These are phyloP conservation scores for Ptychadena robeensis DNA, from an alignment of 2,797 vertebrate genomes.

Conservation along the genomic window DNA sequence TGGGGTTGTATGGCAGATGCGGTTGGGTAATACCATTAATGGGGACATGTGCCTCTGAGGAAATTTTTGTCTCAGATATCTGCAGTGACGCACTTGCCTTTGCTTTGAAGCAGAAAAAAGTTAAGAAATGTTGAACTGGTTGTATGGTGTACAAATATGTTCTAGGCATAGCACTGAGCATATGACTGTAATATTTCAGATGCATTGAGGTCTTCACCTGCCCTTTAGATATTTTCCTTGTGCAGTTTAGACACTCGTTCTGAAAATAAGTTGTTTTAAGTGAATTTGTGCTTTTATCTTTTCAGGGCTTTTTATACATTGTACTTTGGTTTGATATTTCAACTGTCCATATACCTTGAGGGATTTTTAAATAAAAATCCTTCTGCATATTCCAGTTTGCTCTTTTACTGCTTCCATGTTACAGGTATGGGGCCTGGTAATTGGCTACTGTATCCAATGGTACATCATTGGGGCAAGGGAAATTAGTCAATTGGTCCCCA, in stretches of 20 bases:
- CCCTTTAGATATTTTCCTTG: not conserved
- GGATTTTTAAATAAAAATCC: not conserved
- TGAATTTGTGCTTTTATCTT: not conserved
- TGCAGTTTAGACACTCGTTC: not conserved
- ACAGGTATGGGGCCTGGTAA: not conserved
- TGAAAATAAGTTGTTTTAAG: not conserved
- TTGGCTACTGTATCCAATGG: too few species aligned
- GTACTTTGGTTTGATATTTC: too few species aligned
- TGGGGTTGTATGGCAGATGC: not conserved
- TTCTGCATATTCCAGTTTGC: too few species aligned
- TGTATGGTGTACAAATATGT: not conserved
- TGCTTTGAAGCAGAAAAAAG: not conserved
- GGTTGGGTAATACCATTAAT: not conserved
- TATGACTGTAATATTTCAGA: not conserved
- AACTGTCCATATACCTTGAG: too few species aligned
- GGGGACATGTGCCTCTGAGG: not conserved
- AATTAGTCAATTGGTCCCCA: too few species aligned
- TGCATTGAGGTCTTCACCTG: not conserved
- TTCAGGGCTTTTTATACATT: too few species aligned
- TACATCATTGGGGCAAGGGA: too few species aligned
- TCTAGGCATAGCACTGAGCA: not conserved
- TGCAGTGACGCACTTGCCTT: constrained; percentile 27
- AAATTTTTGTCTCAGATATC: constrained; percentile 27
- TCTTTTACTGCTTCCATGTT: not conserved
- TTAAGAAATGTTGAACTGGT: not conserved